A percentile compares a stretch with the other conserved stretches of the same genome.
phyloP scores from a whole-genome alignment of 1,140 invertebrate species.

The Eupeodes corollae region DNA sequence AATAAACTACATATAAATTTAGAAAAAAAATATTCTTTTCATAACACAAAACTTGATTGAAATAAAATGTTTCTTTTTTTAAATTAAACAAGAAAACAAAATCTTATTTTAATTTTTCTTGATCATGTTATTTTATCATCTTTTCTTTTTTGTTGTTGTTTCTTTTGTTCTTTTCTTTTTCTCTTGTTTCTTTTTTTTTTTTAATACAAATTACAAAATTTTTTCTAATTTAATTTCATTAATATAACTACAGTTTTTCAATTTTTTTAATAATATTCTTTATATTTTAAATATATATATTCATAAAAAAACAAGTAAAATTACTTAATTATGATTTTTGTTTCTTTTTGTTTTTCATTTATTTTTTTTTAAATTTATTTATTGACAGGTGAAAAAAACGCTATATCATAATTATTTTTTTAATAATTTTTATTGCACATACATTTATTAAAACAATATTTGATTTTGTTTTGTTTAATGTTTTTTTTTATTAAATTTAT shows the following conservation, averaged over 20 bases:
- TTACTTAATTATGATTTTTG: slow-evolving; percentile 8
- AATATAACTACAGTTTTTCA: slow-evolving; percentile 12
- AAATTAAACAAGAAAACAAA: too few species aligned
- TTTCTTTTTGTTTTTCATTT: slow-evolving; percentile 13
- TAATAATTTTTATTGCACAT: slow-evolving; percentile 10
- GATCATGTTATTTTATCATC: too few species aligned
- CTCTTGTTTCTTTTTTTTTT: slow-evolving; percentile 19
- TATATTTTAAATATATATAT: slow-evolving; percentile 7
- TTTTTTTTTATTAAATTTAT: neutral
- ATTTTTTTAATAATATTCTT: slow-evolving; percentile 14
- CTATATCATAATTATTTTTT: slow-evolving; percentile 4
- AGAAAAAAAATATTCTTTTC: too few species aligned
- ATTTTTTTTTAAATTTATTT: slow-evolving; percentile 10
- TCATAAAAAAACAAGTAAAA: slow-evolving; percentile 6
- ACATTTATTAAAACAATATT: slow-evolving; percentile 7
- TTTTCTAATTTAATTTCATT: slow-evolving; percentile 6
- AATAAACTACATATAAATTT: too few species aligned
- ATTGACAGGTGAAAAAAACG: slow-evolving; percentile 6
- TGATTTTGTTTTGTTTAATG: neutral
- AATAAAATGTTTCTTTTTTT: too few species aligned
- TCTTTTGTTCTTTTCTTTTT: slow-evolving; percentile 15
- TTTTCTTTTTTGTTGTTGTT: slow-evolving; percentile 8
- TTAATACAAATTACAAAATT: slow-evolving; percentile 16
- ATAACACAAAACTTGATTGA: too few species aligned
- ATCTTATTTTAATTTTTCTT: too few species aligned